Base-by-base conservation (phyloP, 1,140 invertebrate species). In the Drosophila burlai region DNA sequence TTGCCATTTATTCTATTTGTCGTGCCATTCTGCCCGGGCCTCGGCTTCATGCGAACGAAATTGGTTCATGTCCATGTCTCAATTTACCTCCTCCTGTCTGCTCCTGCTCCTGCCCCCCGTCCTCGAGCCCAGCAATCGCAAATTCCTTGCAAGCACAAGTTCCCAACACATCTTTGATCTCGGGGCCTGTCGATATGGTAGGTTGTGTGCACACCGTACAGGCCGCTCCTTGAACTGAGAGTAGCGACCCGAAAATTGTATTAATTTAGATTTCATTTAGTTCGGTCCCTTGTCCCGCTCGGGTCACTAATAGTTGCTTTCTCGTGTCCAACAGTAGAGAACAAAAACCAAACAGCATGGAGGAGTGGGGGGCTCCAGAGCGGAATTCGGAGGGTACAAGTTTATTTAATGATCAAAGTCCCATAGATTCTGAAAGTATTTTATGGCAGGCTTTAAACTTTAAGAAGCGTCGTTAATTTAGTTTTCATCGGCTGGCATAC, bases 1-100 rank as follows among this genome's bases (percentile, higher is more conserved):
- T 90, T 91, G 86, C 79, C 85, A 89, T 89, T 89, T 89, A 90
- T 90, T 89, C 83, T 90, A 89, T 89, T 84, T 81, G 78, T 79
- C 62, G 46, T 59, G 74, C 85, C 58, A 47, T 54, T 29, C 68
- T 42, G 46, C 60, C 26, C 31, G 34, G 43, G 29, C 43, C 18
- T 42, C 65, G 47, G 24, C 42, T 29, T 29, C 65, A 47, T 73
- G 45, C 62, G 58, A 60, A 52, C 49, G 42, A 84, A 84, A 84
- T 84, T 73, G 74, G 78, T 85, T 55, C 74, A 68, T 84, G 81
- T 80, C 65, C 76, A 80, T 82, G 77, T 61, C 63, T 50, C 76
- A 72, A 79, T 67, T 66, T 47, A 45, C 45, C 54, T 26, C 38
- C 57, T 52, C 40, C 45, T 11, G 15, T 24, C 10, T 15, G 49